Base-by-base conservation (phyloP, 2,888 invertebrate species). In the Geotrupes spiniger region DNA sequence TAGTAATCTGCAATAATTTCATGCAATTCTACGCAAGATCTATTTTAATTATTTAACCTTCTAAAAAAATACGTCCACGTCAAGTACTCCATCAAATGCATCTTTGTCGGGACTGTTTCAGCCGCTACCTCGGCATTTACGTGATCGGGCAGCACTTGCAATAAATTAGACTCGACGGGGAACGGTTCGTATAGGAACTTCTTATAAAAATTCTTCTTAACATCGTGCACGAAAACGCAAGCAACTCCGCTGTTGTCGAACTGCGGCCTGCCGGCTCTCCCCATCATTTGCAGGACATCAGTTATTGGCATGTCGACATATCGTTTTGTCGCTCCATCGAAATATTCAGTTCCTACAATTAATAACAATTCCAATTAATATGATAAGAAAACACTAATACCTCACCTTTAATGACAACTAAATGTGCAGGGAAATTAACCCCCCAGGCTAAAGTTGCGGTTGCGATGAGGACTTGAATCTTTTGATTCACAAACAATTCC, bases 251-350 rank as follows among this genome's bases (percentile, higher is more conserved):
- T 87, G 62, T 89, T 89, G 73, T 98, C 99, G 67, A 87, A 99
- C 77, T 99, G 92, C 0, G 99, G 99, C 43, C 99, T 80, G 0
- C 99, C 99, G 47, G 99, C 99, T 46, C 99, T 80, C 1, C 99
- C 99, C 89, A 99, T 98, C 99, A 99, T 99, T 75, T 99, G 99
- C 47, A 99, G 77, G 0, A 99, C 97, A 75, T 99, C 98, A 1
- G 99, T 99, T 40, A 99, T 97, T 0, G 99, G 99, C 89, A 99
- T 99, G 68, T 99, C 99, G 6, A 98, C 93, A 73, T 99, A 99
- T 59, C 96, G 83, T 69, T 93, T 91, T 17, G 85, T 85, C 71
- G 98, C 97, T 1, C 96, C 97, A 72, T 99, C 99, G 70, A 89
- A 99, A 73, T 93, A 99, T 73, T 99, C 99, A 0, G 99, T 99